Evolutionary conservation across 2,113 vertebrate genomes (phyloP).

Genomic region (Hyperopisus bebe): DNA sequence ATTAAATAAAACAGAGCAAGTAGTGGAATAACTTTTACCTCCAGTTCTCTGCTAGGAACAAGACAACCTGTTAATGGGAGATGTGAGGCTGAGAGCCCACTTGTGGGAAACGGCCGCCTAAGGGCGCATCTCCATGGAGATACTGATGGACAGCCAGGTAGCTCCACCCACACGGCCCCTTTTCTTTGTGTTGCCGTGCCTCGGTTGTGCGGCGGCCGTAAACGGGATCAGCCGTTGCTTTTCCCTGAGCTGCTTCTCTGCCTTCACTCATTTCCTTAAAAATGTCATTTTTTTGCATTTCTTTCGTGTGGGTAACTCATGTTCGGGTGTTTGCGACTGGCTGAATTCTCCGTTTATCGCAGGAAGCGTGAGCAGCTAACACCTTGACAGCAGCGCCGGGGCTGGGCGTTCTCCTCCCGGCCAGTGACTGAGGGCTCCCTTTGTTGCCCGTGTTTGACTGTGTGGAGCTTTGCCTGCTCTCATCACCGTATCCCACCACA

Average conservation of each 20-base stretch:
- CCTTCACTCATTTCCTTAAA: neutral
- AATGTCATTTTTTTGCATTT: neutral
- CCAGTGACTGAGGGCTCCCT: neutral
- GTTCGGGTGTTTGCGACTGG: neutral
- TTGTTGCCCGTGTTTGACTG: neutral
- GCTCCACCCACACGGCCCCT: neutral
- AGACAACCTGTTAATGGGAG: slow-evolving; percentile 21
- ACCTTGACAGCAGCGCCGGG: too few species aligned
- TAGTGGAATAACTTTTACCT: slow-evolving; percentile 18
- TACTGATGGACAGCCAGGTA: neutral
- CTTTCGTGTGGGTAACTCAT: neutral
- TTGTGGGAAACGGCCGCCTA: neutral
- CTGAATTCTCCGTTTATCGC: neutral
- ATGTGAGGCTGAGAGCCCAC: neutral
- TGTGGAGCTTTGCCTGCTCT: neutral
- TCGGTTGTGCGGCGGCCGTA: neutral
- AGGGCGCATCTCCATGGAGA: neutral
- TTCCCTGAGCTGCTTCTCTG: neutral
- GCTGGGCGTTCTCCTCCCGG: too few species aligned
- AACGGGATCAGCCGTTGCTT: neutral
- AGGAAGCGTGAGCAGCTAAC: neutral
- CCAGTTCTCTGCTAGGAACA: slow-evolving; percentile 26
- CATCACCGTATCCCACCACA: neutral
- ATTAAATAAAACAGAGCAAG: neutral
- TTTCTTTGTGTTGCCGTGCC: neutral